Conservation (phyloP, 2,113 vertebrate species). For the Fulmarus glacialis region DNA sequence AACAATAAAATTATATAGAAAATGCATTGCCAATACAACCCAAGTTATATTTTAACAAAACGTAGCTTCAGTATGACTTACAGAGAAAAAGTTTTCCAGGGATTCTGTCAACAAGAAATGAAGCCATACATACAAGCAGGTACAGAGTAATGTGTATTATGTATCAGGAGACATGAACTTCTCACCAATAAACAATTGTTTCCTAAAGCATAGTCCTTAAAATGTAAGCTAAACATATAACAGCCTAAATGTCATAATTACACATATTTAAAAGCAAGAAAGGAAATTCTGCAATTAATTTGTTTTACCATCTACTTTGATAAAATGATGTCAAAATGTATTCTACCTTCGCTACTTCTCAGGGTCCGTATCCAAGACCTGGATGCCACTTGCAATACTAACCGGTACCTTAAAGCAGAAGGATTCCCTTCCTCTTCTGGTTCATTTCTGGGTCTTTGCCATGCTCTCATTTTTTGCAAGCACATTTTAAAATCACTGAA, state of each 20-base stretch:
- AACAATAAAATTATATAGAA: neutral
- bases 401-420: neutral
- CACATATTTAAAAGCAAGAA: neutral
- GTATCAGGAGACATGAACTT: neutral
- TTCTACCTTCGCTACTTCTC: neutral
- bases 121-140: neutral
- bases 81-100: neutral
- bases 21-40: neutral
- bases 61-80: neutral
- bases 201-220: neutral
- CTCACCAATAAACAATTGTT: neutral
- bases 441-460: neutral
- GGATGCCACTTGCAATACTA: neutral
- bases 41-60: neutral
- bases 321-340: neutral
- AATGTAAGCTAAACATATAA: neutral
- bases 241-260: neutral
- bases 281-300: neutral
- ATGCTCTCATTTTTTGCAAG: neutral
- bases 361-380: rapidly evolving
- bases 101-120: neutral
- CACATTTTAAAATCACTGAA: neutral
- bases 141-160: neutral
- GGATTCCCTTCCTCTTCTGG: neutral
- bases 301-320: neutral